phyloP scores from a whole-genome alignment of 2,797 vertebrate genomes.

The Pteropus rufus region DNA sequence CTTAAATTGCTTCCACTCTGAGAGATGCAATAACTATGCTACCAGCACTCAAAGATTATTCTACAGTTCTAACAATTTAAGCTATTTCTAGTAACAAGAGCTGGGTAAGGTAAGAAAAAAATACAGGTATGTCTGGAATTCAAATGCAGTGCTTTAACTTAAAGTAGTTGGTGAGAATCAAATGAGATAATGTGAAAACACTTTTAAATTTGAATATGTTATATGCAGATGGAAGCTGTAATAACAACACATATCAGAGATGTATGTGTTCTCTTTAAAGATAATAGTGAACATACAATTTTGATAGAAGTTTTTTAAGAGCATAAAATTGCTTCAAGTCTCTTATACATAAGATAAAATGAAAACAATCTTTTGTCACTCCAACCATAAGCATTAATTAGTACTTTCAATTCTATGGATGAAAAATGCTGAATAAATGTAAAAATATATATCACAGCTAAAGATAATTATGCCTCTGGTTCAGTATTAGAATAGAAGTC shows the following conservation, averaged over 20 bases:
- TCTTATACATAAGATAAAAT: slow-evolving; percentile 23
- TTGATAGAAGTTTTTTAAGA: neutral
- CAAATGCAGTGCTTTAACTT: slow-evolving; percentile 50
- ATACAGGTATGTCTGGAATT: slow-evolving; percentile 44
- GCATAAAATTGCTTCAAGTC: slow-evolving; percentile 18
- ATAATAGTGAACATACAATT: neutral
- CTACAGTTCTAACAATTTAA: slow-evolving; percentile 40
- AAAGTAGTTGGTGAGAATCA: slow-evolving; percentile 40
- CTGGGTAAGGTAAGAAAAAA: slow-evolving; percentile 35
- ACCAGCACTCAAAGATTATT: slow-evolving; percentile 28
- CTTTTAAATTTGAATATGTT: slow-evolving; percentile 6
- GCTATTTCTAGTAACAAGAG: slow-evolving; percentile 52
- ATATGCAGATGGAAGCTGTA: slow-evolving; percentile 35
- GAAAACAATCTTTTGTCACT: slow-evolving; percentile 3
- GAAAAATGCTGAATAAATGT: slow-evolving; percentile 38
- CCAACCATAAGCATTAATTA: slow-evolving; percentile 28
- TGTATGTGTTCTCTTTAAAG: neutral
- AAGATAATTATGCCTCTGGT: slow-evolving; percentile 36
- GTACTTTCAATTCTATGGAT: slow-evolving; percentile 25
- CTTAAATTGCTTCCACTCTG: slow-evolving; percentile 48
- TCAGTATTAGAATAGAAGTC: neutral
- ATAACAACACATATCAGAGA: neutral
- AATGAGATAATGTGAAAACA: slow-evolving; percentile 44
- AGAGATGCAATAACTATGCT: slow-evolving; percentile 33
- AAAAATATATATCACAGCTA: slow-evolving; percentile 33